Conservation (phyloP, 2,888 invertebrate species). For the Parthenolecanium corni region DNA sequence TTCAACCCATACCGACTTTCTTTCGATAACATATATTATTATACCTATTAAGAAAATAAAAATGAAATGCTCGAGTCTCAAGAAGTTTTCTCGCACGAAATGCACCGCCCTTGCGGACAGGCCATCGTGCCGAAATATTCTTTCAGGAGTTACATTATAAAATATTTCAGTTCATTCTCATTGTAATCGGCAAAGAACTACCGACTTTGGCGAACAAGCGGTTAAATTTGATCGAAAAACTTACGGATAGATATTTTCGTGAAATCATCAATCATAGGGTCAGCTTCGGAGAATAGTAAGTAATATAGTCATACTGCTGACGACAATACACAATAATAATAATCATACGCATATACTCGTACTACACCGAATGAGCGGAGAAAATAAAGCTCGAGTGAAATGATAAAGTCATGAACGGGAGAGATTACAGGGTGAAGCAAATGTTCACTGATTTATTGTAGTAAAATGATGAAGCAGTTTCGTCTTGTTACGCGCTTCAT, state of each 20-base stretch:
- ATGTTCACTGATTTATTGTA: not conserved
- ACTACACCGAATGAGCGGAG: too few relatives aligned
- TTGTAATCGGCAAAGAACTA: not conserved
- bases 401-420: slow-evolving; percentile 10
- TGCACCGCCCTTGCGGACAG: too few relatives aligned
- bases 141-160: too few relatives aligned
- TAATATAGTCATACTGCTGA: too few relatives aligned
- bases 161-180: too few relatives aligned
- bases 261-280: slow-evolving; percentile 4
- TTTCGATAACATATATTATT: too few relatives aligned
- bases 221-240: slow-evolving; percentile 1
- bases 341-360: not conserved
- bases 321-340: not conserved
- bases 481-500: slow-evolving; percentile 6
- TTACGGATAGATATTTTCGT: not conserved
- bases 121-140: too few relatives aligned
- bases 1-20: too few relatives aligned
- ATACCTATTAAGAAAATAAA: too few relatives aligned
- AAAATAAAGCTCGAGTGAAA: not conserved
- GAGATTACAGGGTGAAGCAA: not conserved
- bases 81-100: too few relatives aligned
- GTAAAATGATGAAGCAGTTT: not conserved
- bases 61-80: too few relatives aligned
- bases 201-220: slow-evolving; percentile 9
- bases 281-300: not conserved